Base-by-base conservation (phyloP, 2,888 invertebrate species). In the Sminthurinus aureus region DNA sequence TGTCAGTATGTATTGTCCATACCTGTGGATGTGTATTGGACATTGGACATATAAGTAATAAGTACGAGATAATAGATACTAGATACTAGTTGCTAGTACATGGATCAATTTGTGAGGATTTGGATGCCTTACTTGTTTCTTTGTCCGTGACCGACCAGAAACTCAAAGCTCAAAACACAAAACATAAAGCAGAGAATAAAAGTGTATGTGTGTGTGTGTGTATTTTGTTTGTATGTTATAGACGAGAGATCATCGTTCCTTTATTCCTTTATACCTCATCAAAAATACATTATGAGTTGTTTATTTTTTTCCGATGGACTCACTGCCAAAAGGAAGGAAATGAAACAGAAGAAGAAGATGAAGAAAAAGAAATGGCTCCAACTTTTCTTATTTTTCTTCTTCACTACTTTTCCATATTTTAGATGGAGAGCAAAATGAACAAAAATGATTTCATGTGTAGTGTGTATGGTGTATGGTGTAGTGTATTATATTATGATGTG, bases 221-320 rank as follows among this genome's bases (percentile, higher is more conserved):
- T n/a, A n/a, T n/a, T n/a, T n/a, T n/a, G n/a, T n/a, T n/a, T 38
- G 38, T 38, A 24, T 81, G 80, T 81, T 81, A 81, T 73, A 81
- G 80, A 81, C 80, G 80, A 83, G 84, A 85, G 85, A 84, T 85
- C 85, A 85, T 85, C 75, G 82, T 86, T 87, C 86, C 87, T 87
- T 87, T 88, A 87, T 86, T 87, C 86, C 87, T 87, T 87, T 88
- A 87, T 87, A 88, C 86, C 88, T 88, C 88, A 88, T 88, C 88
- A 88, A 88, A 88, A 88, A 88, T 87, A 87, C 88, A 88, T 88
- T 88, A 88, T 87, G 73, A 83, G 81, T 82, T 85, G 85, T 85
- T 85, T 82, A 82, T 85, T 82, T 85, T 84, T 83, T 83, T 83
- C 81, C 81, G 74, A 81, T 81, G 81, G 74, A 74, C 73, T 22